Evolutionary conservation across 2,113 vertebrate species (phyloP).

Genomic region (Tylochromis polylepis): DNA sequence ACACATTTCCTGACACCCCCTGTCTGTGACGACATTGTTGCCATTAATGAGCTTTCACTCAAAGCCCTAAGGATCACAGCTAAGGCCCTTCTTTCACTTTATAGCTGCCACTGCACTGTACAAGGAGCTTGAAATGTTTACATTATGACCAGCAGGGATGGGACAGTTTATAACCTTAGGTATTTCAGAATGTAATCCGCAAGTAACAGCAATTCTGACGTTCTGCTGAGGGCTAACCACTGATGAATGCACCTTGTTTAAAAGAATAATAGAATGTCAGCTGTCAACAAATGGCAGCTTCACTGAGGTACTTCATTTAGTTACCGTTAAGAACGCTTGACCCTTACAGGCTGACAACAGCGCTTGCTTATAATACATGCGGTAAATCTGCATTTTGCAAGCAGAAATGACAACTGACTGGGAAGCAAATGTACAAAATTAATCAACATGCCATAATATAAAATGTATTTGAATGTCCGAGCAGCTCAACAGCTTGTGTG

Average conservation of each 20-base stretch:
- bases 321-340: neutral
- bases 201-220: neutral
- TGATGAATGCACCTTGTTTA: neutral
- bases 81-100: neutral
- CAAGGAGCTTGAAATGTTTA: conserved; percentile 1
- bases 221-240: neutral
- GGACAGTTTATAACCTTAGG: neutral
- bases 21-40: conserved; percentile 21
- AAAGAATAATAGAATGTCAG: neutral
- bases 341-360: neutral
- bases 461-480: neutral
- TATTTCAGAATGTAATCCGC: neutral
- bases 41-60: conserved; percentile 36
- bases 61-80: neutral
- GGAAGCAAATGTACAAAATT: neutral
- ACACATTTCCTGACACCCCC: conserved; percentile 37
- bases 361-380: neutral
- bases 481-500: neutral
- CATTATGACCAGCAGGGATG: neutral
- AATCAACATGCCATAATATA: neutral
- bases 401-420: neutral
- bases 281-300: neutral
- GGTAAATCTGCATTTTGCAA: neutral
- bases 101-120: neutral
- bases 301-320: neutral